Evolutionary conservation across 2,888 invertebrate genomes (phyloP), one percentile per base, ranked within the genome.

Genomic region (Pristionchus exspectatus): DNA sequence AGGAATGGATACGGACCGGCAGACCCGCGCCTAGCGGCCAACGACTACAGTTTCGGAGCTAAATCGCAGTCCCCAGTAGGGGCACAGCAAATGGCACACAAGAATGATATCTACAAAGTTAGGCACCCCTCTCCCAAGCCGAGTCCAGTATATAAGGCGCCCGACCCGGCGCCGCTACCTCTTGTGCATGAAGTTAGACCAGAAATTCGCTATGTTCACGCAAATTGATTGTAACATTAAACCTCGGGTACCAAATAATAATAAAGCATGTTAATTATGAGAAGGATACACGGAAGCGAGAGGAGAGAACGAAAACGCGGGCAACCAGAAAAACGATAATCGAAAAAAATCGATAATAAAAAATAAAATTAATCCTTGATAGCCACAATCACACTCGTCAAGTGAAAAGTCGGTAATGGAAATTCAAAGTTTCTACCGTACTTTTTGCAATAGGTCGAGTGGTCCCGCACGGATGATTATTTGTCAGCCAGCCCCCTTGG

Each of bases 111-210:
- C 27, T 72, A 72, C 72, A 72, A 72, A 30, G 30, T 72, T 72
- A 21, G 77, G 18, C 77, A 44, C 21, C 77, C 77, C 77, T 77
- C 44, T 18, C 44, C 77, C 5, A 18, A 77, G 24, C 12, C 44
- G 2, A 77, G 33, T 44, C 24, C 24, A 21, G 77, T 77, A 24
- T 77, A 21, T 44, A 77, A 44, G 33, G 77, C 77, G 2, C 77
- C 77, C n/a, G 77, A 77, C 24, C 77, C 77, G 44, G 77, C 77
- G 21, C 77, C 77, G 7, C 44, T 77, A n/a, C 77, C 77, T 44
- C 14, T 44, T 5, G 77, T 77, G 2, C 44, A 77, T n/a, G 77
- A 77, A 77, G 77, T 50, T 44, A 50, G 44, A 77, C 44, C 38
- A n/a, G 24, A 38, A 44, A n/a, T 77, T 44, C 77, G 18, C 44